Percentiles rank a stretch among this genome's conserved stretches.
phyloP scores from a whole-genome alignment of 2,113 vertebrate species.

The Lepus americanus region DNA sequence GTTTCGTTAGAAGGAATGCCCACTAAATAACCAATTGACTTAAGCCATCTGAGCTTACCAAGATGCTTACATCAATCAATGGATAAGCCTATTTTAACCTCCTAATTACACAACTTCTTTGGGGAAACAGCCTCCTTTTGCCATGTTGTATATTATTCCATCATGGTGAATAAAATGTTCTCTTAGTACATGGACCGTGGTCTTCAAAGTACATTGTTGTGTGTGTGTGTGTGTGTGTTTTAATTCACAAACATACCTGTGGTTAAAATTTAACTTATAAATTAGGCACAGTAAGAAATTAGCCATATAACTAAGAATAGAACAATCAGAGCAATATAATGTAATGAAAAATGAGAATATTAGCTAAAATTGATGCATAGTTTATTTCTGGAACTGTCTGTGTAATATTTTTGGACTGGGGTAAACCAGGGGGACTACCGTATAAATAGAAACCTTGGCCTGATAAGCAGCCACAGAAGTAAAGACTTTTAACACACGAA shows the following conservation, averaged over 20 bases:
- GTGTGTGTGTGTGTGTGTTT: background rate
- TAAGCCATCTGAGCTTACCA: background rate
- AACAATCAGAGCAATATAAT: background rate
- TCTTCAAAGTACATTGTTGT: no score
- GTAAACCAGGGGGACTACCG: background rate
- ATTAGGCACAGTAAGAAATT: background rate
- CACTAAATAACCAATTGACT: constrained; percentile 8
- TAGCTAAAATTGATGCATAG: background rate
- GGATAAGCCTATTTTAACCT: background rate
- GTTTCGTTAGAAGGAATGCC: constrained; percentile 35
- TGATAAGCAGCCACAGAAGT: background rate
- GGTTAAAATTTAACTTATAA: background rate
- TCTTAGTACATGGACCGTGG: no score
- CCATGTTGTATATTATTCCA: no score
- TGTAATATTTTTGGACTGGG: background rate
- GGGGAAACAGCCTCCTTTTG: background rate
- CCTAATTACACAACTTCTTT: background rate
- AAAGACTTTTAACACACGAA: background rate
- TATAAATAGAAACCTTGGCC: background rate
- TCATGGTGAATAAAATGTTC: no score
- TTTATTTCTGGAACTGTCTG: background rate
- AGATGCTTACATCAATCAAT: background rate
- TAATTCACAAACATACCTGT: background rate
- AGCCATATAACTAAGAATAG: background rate
- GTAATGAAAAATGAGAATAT: background rate